Percentiles rank a stretch among this genome's conserved stretches.
Conservation (phyloP, 2,113 vertebrate genomes). For the Struthidea cinerea region DNA sequence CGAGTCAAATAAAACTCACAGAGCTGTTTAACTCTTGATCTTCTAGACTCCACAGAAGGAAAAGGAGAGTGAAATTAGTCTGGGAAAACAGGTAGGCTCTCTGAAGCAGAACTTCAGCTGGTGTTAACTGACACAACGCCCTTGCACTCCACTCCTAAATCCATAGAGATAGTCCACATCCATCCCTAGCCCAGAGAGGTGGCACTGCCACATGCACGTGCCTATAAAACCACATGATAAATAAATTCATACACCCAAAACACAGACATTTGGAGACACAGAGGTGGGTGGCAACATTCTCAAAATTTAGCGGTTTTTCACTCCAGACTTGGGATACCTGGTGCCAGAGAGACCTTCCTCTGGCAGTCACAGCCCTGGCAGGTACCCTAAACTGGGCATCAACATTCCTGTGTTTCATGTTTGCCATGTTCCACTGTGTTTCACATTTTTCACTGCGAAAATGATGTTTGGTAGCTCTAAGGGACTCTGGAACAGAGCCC, state of each 20-base stretch:
- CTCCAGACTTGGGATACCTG: neutral
- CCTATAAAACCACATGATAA: neutral
- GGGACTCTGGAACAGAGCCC: neutral
- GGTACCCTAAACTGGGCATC: neutral
- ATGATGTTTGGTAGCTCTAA: neutral
- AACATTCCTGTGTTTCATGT: neutral
- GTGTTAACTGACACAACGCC: neutral
- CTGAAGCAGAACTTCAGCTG: neutral
- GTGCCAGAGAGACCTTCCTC: neutral
- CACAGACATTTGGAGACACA: neutral
- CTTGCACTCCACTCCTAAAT: neutral
- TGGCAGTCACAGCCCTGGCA: neutral
- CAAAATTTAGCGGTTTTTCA: neutral
- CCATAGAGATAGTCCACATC: neutral
- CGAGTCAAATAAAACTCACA: conserved; percentile 31
- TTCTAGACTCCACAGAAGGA: neutral
- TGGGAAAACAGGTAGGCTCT: neutral
- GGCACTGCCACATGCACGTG: neutral
- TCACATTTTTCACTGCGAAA: neutral
- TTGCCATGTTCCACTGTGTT: neutral
- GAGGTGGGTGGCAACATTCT: neutral
- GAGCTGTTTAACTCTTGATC: conserved; percentile 51
- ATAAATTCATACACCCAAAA: neutral
- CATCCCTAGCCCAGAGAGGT: neutral
- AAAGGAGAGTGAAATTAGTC: conserved; percentile 15